Base-by-base conservation (phyloP, 2,113 vertebrate genomes). In the Lathamus discolor region DNA sequence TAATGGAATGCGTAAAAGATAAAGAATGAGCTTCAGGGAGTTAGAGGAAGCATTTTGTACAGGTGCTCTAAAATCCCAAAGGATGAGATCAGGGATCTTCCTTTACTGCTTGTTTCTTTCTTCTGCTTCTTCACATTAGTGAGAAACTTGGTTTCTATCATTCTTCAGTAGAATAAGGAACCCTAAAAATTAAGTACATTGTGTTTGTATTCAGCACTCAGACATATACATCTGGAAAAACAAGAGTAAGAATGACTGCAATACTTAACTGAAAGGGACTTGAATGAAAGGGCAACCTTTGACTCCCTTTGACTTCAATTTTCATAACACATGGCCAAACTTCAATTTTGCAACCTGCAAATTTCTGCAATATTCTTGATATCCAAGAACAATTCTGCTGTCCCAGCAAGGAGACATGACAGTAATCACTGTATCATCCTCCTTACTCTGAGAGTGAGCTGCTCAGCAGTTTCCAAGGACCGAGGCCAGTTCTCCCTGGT, bases 381-480 rank as follows among this genome's bases (percentile, higher is more conserved):
- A 64, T 69, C 14, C 74, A 72, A 8, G 33, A 46, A 39, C 44
- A 91, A 62, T 7, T 52, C 49, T 73, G 15, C 37, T 80, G 25
- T 44, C 11, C 48, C 74, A 91, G 20, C 10, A 86, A 61, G 9
- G 3, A 37, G 59, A 17, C 3, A 15, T 23, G 33, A 33, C 18
- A 33, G 20, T 20, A 82, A 70, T 35, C 33, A 59, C 17, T 63
- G 18, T 67, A 63, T n/a, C 0, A 0, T 6, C 20, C 8, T 29
- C 18, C 44, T 67, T 29, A 59, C n/a, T 39, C 51, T 46, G 46
- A 66, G 13, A 63, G 9, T 3, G 31, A 86, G 46, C 4, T 83
- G 15, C 25, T 82, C 57, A 33, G 6, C 24, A 7, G 52, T 70
- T 81, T 61, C 54, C 33, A 70, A 70, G 43, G 12, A 83, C 13